Evolutionary conservation across 2,888 invertebrate genomes (phyloP).

Genomic region (Amphipyra berbera): DNA sequence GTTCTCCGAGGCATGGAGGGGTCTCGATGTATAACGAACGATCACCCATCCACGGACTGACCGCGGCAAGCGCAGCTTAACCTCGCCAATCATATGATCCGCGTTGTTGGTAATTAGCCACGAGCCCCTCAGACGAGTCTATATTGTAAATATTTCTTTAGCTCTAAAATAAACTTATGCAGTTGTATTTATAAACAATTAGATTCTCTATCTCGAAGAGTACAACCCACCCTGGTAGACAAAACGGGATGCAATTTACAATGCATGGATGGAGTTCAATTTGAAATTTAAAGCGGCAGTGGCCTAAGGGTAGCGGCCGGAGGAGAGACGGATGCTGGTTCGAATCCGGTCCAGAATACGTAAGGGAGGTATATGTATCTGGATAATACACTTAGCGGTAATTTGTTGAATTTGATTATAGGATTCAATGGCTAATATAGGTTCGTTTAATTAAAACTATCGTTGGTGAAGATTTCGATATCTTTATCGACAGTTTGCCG

Average conservation of each 20-base stretch:
- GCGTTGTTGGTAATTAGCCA: too few relatives aligned
- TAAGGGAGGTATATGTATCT: neutral
- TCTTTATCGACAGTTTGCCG: too few relatives aligned
- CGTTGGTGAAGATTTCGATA: too few relatives aligned
- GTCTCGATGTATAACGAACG: too few relatives aligned
- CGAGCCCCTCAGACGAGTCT: too few relatives aligned
- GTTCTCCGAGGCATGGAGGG: too few relatives aligned
- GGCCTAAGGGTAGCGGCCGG: constrained; percentile 48
- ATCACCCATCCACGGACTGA: too few relatives aligned
- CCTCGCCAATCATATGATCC: too few relatives aligned
- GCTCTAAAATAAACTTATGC: neutral
- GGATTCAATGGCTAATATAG: neutral
- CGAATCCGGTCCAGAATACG: constrained; percentile 23
- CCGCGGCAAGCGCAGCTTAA: too few relatives aligned
- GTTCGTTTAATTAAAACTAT: too few relatives aligned
- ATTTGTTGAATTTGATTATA: constrained; percentile 12
- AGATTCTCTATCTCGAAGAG: neutral
- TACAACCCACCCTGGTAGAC: constrained; percentile 19
- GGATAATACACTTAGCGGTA: neutral
- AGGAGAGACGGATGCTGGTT: constrained; percentile 40
- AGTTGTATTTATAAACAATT: constrained; percentile 40
- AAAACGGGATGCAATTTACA: constrained; percentile 50
- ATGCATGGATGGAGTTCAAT: constrained; percentile 56
- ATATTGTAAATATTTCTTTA: too few relatives aligned
- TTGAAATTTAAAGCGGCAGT: constrained; percentile 57